Evolutionary conservation across 2,888 invertebrate genomes (phyloP).

Genomic region (Dryomyza anilis): DNA sequence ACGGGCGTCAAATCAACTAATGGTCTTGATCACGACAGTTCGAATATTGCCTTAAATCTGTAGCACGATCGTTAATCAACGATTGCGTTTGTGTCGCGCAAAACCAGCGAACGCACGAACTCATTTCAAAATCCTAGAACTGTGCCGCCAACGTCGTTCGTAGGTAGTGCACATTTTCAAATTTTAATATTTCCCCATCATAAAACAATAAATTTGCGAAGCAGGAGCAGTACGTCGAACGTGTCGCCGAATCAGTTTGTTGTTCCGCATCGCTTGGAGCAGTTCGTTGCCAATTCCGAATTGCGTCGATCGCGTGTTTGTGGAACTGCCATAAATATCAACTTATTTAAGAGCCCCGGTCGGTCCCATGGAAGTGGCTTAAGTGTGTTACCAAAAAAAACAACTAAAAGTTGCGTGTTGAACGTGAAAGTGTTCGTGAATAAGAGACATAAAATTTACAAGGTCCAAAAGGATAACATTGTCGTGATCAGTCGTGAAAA

Average conservation of each 20-base stretch:
- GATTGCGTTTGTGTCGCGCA: slow-evolving; percentile 4
- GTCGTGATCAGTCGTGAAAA: too few relatives aligned
- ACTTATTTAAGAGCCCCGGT: too few relatives aligned
- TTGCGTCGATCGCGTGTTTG: neutral
- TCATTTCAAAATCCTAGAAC: too few relatives aligned
- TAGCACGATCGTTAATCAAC: neutral
- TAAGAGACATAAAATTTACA: too few relatives aligned
- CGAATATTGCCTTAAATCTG: neutral
- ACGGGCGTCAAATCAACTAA: neutral
- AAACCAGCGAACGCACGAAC: too few relatives aligned
- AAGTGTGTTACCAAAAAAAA: too few relatives aligned
- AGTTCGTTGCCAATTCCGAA: neutral
- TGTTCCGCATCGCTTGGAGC: neutral
- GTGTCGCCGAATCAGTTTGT: neutral
- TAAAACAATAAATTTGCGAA: too few relatives aligned
- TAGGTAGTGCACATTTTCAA: neutral
- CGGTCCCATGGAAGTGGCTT: too few relatives aligned
- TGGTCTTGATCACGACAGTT: neutral
- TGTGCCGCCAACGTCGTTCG: neutral
- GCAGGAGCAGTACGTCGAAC: neutral
- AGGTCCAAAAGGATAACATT: too few relatives aligned
- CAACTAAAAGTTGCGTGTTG: too few relatives aligned
- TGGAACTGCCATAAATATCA: too few relatives aligned
- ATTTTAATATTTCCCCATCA: neutral
- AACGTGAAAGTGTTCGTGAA: too few relatives aligned